Conservation (phyloP, 1,140 invertebrate species). For the Calliphora vicina region DNA sequence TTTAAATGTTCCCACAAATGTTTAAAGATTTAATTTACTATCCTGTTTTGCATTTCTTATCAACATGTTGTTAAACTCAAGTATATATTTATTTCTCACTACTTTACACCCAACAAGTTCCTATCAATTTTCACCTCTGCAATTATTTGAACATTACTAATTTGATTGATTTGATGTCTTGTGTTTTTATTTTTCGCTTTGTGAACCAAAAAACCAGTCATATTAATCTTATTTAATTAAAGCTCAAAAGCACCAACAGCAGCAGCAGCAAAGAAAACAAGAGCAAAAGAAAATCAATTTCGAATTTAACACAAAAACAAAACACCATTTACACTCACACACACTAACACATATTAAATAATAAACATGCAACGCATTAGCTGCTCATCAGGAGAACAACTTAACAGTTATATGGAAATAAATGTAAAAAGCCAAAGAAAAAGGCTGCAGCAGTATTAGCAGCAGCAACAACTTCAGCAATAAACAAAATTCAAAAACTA, state of each 20-base stretch:
- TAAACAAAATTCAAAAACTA: background rate
- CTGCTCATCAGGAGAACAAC: background rate
- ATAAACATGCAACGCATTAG: background rate
- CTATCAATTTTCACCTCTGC: background rate
- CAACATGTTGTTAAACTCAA: too few relatives aligned
- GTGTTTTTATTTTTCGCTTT: background rate
- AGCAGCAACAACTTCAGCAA: background rate
- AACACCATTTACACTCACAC: background rate
- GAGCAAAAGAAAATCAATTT: conserved; percentile 31
- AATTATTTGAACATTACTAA: conserved; percentile 20
- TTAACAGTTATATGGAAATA: conserved; percentile 14
- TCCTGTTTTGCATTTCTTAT: too few relatives aligned
- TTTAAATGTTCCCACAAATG: too few relatives aligned
- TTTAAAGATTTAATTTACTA: too few relatives aligned
- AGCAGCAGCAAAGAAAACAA: conserved; percentile 10
- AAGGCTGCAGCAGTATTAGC: background rate
- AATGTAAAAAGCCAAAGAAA: background rate
- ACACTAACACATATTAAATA: background rate
- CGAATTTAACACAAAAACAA: background rate
- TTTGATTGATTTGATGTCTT: conserved; percentile 26
- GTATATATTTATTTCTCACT: too few relatives aligned
- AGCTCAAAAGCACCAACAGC: conserved; percentile 10
- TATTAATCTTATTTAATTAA: conserved; percentile 35
- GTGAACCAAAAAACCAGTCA: conserved; percentile 15
- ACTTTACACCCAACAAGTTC: background rate